A percentile compares a stretch with the other conserved stretches of the same genome.
These are phyloP conservation scores for Halcyon chelicuti DNA, from an alignment of 2,797 vertebrate species.

Conservation along the genomic window DNA sequence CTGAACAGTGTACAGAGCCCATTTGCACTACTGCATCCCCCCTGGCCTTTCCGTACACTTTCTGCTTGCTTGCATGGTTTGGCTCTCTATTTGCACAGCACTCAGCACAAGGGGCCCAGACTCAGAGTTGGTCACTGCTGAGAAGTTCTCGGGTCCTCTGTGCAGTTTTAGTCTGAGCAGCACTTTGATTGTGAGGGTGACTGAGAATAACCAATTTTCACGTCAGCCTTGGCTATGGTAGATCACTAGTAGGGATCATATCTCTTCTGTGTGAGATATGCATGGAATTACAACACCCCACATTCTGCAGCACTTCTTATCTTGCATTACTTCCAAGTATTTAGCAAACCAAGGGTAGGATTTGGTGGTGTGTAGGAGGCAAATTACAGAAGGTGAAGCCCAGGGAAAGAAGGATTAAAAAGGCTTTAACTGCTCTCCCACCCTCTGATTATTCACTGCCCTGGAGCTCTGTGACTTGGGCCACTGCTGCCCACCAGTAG, in stretches of 20 bases:
- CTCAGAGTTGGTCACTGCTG: background rate
- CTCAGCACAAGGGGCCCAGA: background rate
- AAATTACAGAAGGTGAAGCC: background rate
- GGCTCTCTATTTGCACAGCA: background rate
- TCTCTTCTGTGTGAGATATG: background rate
- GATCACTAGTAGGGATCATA: background rate
- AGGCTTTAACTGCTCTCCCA: background rate
- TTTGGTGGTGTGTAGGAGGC: background rate
- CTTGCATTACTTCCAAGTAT: background rate
- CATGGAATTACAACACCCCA: background rate
- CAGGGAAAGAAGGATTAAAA: background rate
- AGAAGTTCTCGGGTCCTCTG: background rate
- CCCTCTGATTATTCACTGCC: background rate
- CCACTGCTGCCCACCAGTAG: rapidly evolving
- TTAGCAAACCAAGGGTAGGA: background rate
- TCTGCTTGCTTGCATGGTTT: background rate
- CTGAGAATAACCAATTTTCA: background rate
- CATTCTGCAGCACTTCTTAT: background rate
- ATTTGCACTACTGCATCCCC: background rate
- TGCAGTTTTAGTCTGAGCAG: background rate
- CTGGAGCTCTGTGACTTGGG: background rate
- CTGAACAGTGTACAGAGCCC: rapidly evolving
- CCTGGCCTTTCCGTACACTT: background rate
- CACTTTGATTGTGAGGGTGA: background rate
- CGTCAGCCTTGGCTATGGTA: background rate